Evolutionary conservation across 1,140 invertebrate genomes (phyloP).

Genomic region (Nebria ingens): DNA sequence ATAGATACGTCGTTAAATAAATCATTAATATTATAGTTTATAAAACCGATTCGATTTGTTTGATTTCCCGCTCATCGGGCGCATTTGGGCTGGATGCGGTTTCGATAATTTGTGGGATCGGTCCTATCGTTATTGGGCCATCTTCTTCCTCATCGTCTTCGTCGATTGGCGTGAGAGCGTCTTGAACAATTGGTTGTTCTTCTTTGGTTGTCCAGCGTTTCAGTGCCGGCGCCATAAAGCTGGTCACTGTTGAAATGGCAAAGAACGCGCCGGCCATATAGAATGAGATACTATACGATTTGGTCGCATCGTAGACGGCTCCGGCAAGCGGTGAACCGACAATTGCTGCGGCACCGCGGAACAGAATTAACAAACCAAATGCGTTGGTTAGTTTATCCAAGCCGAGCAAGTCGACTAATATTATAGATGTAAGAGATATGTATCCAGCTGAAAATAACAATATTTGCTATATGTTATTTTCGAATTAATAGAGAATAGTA

Average conservation of each 20-base stretch:
- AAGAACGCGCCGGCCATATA: conserved; percentile 86
- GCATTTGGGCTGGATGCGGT: conserved; percentile 41
- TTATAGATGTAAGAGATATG: conserved; percentile 95
- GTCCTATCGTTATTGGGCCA: conserved; percentile 53
- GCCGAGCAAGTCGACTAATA: conserved; percentile 90
- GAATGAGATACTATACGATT: conserved; percentile 80
- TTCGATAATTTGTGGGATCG: conserved; percentile 36
- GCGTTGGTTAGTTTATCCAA: conserved; percentile 93
- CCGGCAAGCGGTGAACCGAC: conserved; percentile 75
- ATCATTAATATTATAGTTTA: too few relatives aligned
- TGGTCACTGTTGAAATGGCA: conserved; percentile 69
- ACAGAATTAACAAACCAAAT: conserved; percentile 89
- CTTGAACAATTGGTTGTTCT: conserved; percentile 46
- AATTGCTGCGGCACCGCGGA: conserved; percentile 85
- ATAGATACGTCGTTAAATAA: too few relatives aligned
- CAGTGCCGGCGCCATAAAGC: conserved; percentile 71
- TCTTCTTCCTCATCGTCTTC: conserved; percentile 66
- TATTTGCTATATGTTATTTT: not conserved
- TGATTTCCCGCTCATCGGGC: conserved; percentile 47
- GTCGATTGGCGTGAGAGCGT: conserved; percentile 68
- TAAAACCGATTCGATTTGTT: conserved; percentile 55
- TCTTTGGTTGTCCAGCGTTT: conserved; percentile 43
- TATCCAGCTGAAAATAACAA: conserved; percentile 77
- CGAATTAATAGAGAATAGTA: not conserved
- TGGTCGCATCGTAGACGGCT: conserved; percentile 76